Evolutionary conservation across 2,888 invertebrate genomes (phyloP).

Genomic region (Ditylenchus weischeri): DNA sequence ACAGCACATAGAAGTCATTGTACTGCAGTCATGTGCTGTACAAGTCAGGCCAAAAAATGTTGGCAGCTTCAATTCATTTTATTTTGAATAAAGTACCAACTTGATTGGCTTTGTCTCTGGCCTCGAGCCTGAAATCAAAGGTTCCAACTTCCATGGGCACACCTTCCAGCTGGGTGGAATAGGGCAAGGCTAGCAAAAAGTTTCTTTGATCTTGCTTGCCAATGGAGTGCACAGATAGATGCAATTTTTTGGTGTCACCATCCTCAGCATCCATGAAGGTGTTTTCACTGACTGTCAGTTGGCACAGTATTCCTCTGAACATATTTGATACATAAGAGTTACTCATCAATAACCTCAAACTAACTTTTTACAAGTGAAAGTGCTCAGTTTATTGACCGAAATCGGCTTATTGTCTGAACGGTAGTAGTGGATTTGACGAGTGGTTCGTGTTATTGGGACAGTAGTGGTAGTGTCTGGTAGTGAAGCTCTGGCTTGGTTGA

Average conservation of each 20-base stretch:
- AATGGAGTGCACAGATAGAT: constrained; percentile 35
- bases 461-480: constrained; percentile 23
- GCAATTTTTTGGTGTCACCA: constrained; percentile 43
- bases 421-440: constrained; percentile 18
- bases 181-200: constrained; percentile 23
- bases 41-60: no score
- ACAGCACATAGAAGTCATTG: no score
- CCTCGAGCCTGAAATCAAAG: constrained; percentile 50
- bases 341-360: neutral
- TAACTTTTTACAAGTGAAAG: constrained; percentile 13
- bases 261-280: constrained; percentile 55
- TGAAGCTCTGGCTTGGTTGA: constrained; percentile 12
- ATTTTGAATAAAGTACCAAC: constrained; percentile 15
- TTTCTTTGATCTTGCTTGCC: constrained; percentile 26
- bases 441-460: constrained; percentile 22
- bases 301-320: constrained; percentile 46
- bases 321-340: constrained; percentile 10
- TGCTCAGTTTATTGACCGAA: constrained; percentile 15
- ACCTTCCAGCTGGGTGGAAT: constrained; percentile 33
- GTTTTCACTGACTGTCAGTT: constrained; percentile 40
- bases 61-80: no score
- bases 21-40: no score
- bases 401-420: constrained; percentile 19
- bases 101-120: constrained; percentile 40
- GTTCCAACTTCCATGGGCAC: constrained; percentile 46